Evolutionary conservation across 2,113 vertebrate species (phyloP).

Genomic region (Siniperca chuatsi): DNA sequence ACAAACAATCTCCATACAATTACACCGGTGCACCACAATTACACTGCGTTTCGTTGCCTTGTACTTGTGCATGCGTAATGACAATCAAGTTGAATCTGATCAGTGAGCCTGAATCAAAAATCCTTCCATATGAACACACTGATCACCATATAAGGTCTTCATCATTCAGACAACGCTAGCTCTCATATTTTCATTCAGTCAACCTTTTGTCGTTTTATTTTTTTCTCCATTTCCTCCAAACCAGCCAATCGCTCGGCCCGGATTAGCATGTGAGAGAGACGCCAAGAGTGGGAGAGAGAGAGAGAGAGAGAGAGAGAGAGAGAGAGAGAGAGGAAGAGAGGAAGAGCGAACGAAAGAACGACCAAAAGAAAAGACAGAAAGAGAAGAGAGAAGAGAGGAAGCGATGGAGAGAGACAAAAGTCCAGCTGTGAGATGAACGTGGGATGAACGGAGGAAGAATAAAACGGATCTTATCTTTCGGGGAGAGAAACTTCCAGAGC

Average conservation of each 20-base stretch:
- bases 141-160: too few species aligned
- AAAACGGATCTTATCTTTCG: conserved; percentile 68
- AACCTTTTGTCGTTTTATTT: conserved; percentile 31
- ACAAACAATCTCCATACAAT: background rate
- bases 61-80: too few species aligned
- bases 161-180: background rate
- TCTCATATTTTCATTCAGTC: background rate
- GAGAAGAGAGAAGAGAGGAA: conserved; percentile 46
- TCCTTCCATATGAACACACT: background rate
- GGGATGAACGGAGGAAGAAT: conserved; percentile 70
- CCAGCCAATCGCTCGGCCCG: conserved; percentile 30
- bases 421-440: conserved; percentile 80
- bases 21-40: background rate
- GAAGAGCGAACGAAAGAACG: background rate
- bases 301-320: background rate
- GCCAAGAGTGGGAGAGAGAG: background rate
- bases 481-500: conserved; percentile 61
- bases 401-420: conserved; percentile 69
- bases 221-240: conserved; percentile 37
- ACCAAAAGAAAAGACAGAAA: conserved; percentile 40
- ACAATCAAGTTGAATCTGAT: too few species aligned
- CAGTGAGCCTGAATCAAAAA: too few species aligned
- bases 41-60: too few species aligned
- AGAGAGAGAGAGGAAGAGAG: background rate
- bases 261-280: conserved; percentile 55